Base-by-base conservation (phyloP, 1,140 invertebrate genomes). In the Drosophila erecta region DNA sequence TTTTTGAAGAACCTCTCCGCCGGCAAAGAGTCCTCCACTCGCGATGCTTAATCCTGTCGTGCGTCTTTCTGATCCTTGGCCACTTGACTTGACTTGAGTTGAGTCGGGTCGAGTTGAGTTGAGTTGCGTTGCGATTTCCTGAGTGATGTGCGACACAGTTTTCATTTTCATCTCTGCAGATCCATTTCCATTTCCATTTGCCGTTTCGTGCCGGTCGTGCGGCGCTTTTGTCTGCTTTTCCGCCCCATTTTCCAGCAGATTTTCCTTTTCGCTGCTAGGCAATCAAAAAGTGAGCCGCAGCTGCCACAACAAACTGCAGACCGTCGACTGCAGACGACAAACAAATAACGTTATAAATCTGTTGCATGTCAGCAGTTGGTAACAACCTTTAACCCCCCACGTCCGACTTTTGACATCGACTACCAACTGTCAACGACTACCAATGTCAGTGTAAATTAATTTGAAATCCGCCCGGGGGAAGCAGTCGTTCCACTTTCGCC, bases 331-430 rank as follows among this genome's bases (percentile, higher is more conserved):
- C 72, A 76, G 53, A 73, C 71, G 73, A 53, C 60, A 75, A 74
- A 54, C 72, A 74, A 76, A 78, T 72, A 78, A 72, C 74, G 74
- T 72, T 72, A 78, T 78, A 78, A 78, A 78, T 78, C 76, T 78
- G 76, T 78, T 78, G 76, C 74, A 72, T 78, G 76, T 78, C 76
- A 77, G 65, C 74, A 60, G 73, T 60, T 43, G 62, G 30, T 17
- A 15, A 27, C 47, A 56, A 56, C 53, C 59, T 33, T 15, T 56
- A n/a, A 40, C 54, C 59, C 5, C 20, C 11, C 27, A 35, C 40
- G n/a, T 14, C 40, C 54, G 40, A 27, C 24, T 15, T n/a, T 10
- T 30, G 30, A 30, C 8, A 6, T 6, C 44, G 43, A 22, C 43
- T 24, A 12, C 51, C 49, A n/a, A 20, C 56, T 46, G n/a, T 30